Evolutionary conservation across 37 sponge, comb jelly and placozoan species (phyloP), one percentile per base, ranked within the genome.

Genomic region (Beroe ovata): DNA sequence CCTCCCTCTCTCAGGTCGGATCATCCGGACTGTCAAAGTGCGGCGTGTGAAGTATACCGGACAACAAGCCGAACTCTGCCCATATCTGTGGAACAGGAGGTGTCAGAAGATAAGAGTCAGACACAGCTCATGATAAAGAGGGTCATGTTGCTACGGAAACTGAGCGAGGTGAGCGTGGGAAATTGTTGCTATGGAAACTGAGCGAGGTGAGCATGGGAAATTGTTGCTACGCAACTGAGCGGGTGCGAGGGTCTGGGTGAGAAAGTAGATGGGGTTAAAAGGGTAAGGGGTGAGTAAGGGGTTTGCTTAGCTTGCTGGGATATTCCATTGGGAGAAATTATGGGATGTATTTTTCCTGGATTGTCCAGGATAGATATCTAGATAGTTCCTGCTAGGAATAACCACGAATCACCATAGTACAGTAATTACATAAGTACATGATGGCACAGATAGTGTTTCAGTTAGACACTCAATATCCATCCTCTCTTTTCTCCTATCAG

Each of bases 101-200:
- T 4, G 8, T 28, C 28, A n/a, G 29, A 21, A 6, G 63, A 62
- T 3, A 14, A 25, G 71, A 35, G 25, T 25, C 71, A 69, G 38
- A 69, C 71, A 16, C 71, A 69, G 71, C 38, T 69, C 26, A 69
- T 69, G 38, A 69, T 69, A 11, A 69, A 69, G 38, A 29, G 71
- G 25, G 71, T 69, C 38, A 29, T 69, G 25, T 21, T 69, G 4
- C 38, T 69, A 1, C 36, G 71, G 3, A 69, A 69, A 28, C 38
- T 69, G 6, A 29, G 35, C 71, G 38, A 69, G 71, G 71, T 69
- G 20, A 35, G 71, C 11, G n/a, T n/a, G n/a, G n/a, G n/a, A n/a
- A n/a, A n/a, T n/a, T 69, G 25, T 21, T 69, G 4, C 38, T 69
- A 1, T 8, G 71, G 3, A 69, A 69, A 28, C 38, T 69, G 6